Evolutionary conservation across 2,113 vertebrate genomes (phyloP).

Genomic region (Balaenoptera acutorostrata): DNA sequence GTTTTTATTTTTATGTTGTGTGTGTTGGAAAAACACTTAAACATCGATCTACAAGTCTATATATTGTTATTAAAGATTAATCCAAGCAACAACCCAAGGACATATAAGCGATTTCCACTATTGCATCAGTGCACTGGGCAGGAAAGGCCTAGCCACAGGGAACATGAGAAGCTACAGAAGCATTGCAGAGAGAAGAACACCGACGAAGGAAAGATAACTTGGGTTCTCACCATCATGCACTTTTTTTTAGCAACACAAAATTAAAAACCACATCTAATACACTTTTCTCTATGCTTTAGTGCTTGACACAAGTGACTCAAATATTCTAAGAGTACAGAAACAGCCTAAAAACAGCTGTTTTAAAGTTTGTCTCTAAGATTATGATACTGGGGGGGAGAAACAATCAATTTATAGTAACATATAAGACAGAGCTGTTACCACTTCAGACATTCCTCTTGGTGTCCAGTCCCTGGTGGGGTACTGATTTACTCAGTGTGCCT

Average conservation of each 20-base stretch:
- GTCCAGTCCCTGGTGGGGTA: slow-evolving; percentile 49
- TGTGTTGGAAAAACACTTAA: slow-evolving; percentile 94
- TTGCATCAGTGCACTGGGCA: slow-evolving; percentile 87
- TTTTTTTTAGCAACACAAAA: slow-evolving; percentile 93
- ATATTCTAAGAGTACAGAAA: slow-evolving; percentile 85
- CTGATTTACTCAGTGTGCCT: slow-evolving; percentile 92
- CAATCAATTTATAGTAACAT: slow-evolving; percentile 81
- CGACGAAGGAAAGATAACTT: slow-evolving; percentile 87
- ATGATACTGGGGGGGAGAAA: slow-evolving; percentile 81
- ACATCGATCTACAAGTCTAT: slow-evolving; percentile 87
- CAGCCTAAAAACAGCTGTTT: slow-evolving; percentile 82
- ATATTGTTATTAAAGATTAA: slow-evolving; percentile 92
- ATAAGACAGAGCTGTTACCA: slow-evolving; percentile 82
- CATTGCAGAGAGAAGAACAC: slow-evolving; percentile 89
- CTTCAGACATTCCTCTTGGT: slow-evolving; percentile 76
- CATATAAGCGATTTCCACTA: slow-evolving; percentile 90
- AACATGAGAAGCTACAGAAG: slow-evolving; percentile 89
- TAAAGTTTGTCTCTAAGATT: slow-evolving; percentile 84
- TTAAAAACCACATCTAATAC: slow-evolving; percentile 87
- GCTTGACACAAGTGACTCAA: slow-evolving; percentile 88
- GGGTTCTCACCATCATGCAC: slow-evolving; percentile 97
- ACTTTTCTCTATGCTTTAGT: slow-evolving; percentile 90
- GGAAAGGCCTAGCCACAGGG: slow-evolving; percentile 89
- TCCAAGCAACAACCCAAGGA: slow-evolving; percentile 91
- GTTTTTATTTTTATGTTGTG: slow-evolving; percentile 79